These are phyloP conservation scores for Rhabdophis nuchalis DNA, from an alignment of 2,797 vertebrate genomes.

Conservation along the genomic window DNA sequence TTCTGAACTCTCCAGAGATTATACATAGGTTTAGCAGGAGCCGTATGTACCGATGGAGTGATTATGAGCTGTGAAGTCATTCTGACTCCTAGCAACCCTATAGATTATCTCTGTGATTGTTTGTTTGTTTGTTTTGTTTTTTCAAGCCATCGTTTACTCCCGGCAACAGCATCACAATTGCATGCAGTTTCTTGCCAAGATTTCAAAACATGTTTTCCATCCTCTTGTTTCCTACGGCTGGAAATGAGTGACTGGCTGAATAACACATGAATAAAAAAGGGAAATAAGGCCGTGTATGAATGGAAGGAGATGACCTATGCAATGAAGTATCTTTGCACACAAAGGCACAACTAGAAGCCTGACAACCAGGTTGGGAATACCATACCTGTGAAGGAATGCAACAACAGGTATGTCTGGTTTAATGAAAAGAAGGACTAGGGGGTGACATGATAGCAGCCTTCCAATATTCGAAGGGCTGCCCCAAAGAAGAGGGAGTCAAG, in stretches of 20 bases:
- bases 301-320: not conserved
- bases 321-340: not conserved
- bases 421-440: not conserved
- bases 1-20: not conserved
- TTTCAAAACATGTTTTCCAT: not conserved
- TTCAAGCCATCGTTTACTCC: not conserved
- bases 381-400: not conserved
- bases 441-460: not conserved
- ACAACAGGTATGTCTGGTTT: not conserved
- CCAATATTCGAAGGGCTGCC: not conserved
- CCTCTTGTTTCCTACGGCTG: not conserved
- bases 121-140: not conserved
- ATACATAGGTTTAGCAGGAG: not conserved
- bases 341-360: not conserved
- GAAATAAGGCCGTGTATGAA: not conserved
- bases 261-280: not conserved
- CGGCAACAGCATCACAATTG: not conserved
- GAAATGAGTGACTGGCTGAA: not conserved
- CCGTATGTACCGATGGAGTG: not conserved
- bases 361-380: not conserved
- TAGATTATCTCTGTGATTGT: not conserved
- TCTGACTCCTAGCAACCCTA: not conserved
- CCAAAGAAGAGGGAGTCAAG: not conserved
- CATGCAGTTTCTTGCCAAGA: not conserved
- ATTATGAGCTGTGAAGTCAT: not conserved